phyloP scores from a whole-genome alignment of 2,888 invertebrate species.

The Sphinx pinastri region DNA sequence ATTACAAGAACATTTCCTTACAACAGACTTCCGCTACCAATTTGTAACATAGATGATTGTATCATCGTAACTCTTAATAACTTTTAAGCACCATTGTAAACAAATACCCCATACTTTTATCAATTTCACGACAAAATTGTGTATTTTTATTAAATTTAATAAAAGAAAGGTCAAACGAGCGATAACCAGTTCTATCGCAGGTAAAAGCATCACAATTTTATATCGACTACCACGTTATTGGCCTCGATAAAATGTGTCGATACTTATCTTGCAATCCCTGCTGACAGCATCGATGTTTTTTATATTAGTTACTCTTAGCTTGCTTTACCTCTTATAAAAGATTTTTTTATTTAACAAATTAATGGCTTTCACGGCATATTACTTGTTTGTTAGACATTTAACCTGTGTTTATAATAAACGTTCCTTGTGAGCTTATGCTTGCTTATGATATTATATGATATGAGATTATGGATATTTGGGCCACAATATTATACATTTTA shows the following conservation, averaged over 20 bases:
- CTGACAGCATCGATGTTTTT: constrained; percentile 3
- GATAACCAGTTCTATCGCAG: constrained; percentile 8
- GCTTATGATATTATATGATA: background rate
- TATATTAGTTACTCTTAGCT: constrained; percentile 15
- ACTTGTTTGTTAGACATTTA: background rate
- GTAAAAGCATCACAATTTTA: constrained; percentile 13
- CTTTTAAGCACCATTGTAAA: background rate
- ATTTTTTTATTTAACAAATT: constrained; percentile 1
- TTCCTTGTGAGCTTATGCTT: background rate
- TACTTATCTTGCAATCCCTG: constrained; percentile 9
- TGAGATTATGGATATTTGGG: background rate
- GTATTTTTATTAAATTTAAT: constrained; percentile 28
- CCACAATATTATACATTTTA: too few species aligned
- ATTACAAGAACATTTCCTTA: background rate
- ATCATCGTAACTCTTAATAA: background rate
- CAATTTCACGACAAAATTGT: background rate
- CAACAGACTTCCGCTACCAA: background rate
- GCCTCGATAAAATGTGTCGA: constrained; percentile 19
- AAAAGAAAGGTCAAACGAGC: constrained; percentile 17
- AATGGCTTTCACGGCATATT: background rate
- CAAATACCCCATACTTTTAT: background rate
- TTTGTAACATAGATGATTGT: background rate
- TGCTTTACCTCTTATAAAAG: background rate
- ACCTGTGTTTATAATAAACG: background rate
- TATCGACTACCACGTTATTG: constrained; percentile 12